These are phyloP conservation scores for Pelochelys cantorii DNA, from an alignment of 2,797 vertebrate species.

Conservation along the genomic window DNA sequence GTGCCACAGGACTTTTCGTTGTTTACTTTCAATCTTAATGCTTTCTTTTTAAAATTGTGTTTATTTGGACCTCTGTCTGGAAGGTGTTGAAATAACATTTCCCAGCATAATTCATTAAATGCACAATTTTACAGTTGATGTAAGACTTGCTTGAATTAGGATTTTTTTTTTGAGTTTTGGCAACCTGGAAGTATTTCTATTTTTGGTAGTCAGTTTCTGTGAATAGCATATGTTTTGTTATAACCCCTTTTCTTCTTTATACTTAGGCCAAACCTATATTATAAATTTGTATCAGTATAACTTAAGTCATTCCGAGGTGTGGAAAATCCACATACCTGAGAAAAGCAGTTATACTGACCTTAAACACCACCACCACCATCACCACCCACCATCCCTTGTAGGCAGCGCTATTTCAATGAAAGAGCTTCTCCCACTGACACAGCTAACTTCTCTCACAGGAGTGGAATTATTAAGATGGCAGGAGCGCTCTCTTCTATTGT, in stretches of 20 bases:
- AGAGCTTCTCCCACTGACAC: not conserved
- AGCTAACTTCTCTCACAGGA: not conserved
- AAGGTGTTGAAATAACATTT: not conserved
- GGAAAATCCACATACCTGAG: not conserved
- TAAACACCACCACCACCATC: not conserved
- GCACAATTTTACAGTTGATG: not conserved
- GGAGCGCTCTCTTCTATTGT: not conserved
- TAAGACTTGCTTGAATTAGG: not conserved
- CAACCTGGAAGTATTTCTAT: not conserved
- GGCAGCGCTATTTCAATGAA: not conserved
- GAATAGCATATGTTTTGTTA: not conserved
- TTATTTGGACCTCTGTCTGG: not conserved
- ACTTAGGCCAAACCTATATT: not conserved
- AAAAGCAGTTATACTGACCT: not conserved
- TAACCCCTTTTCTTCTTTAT: not conserved
- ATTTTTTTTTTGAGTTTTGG: not conserved
- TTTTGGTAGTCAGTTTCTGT: not conserved
- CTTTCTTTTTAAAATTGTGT: not conserved
- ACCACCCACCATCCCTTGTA: not conserved
- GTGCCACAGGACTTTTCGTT: too few relatives aligned
- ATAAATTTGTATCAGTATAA: not conserved
- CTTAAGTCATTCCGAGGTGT: not conserved
- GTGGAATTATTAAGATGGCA: not conserved
- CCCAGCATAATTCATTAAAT: not conserved
- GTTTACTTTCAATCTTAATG: not conserved